Conservation (phyloP, 2,888 invertebrate genomes). For the Parnassius mnemosyne region DNA sequence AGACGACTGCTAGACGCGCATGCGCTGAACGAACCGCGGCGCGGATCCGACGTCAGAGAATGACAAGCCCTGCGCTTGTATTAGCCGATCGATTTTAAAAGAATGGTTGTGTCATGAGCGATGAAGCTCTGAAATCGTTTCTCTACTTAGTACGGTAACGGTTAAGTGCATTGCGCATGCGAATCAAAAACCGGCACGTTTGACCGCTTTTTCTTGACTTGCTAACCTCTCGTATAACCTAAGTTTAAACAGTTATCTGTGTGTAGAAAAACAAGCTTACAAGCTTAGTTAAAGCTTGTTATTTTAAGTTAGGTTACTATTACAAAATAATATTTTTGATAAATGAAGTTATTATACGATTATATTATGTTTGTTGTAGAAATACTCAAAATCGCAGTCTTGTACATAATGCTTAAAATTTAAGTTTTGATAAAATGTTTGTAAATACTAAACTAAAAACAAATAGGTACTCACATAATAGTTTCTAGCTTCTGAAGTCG, state of each 20-base stretch:
- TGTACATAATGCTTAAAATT: too few relatives aligned
- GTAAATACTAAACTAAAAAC: too few relatives aligned
- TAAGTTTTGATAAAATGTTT: too few relatives aligned
- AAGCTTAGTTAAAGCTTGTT: too few relatives aligned
- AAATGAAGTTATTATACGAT: too few relatives aligned
- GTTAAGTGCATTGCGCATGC: conserved; percentile 37
- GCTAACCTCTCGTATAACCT: too few relatives aligned
- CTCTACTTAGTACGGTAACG: conserved; percentile 38
- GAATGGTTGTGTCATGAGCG: conserved; percentile 54
- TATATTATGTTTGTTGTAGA: too few relatives aligned
- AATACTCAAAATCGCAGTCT: too few relatives aligned
- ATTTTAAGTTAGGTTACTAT: neutral
- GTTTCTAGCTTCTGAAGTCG: too few relatives aligned
- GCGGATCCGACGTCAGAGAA: conserved; percentile 71
- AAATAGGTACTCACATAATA: too few relatives aligned
- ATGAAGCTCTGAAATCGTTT: conserved; percentile 36
- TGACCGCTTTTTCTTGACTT: conserved; percentile 16
- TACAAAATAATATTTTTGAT: neutral
- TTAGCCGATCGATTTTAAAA: conserved; percentile 74
- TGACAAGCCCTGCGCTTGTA: conserved; percentile 73
- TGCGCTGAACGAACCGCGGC: conserved; percentile 65
- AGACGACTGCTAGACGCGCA: conserved; percentile 78
- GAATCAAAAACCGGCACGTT: conserved; percentile 30
- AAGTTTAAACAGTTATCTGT: too few relatives aligned
- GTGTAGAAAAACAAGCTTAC: too few relatives aligned